Base-by-base conservation (phyloP, 2,888 invertebrate genomes). In the Drosophila histrio region DNA sequence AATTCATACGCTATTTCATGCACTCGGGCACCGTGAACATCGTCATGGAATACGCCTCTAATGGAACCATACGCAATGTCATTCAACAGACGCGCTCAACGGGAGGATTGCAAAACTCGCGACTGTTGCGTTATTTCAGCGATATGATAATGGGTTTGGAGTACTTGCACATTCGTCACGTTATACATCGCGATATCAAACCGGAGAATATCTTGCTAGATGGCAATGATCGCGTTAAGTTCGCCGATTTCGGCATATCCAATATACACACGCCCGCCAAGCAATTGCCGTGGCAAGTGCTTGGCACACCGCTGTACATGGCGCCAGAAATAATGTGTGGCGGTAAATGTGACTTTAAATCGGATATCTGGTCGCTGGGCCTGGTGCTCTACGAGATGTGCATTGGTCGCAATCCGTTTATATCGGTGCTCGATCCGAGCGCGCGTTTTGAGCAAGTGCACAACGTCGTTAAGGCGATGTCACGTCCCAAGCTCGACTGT, bases 171-270 rank as follows among this genome's bases (percentile, higher is more conserved):
- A 90, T 91, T 28, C 90, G 91, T 0, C 82, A 90, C 75, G 92
- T 94, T 3, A 91, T 93, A 17, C 94, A 94, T 81, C 90, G 94
- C 11, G 95, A 96, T 89, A 94, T 95, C 72, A 96, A 96, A 89
- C 95, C 95, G 5, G 95, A 95, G 28, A 96, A 96, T 89, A 94
- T 96, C 36, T 94, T 96, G 86, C 93, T 95, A 56, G 95, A 94
- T 36, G 92, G 92, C 0, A 91, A 93, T 44, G 94, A 95, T 30
- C 92, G 94, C 0, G 94, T 95, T 0, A 96, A 96, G 89, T 92
- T 95, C n/a, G 95, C 95, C 5, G 95, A 95, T 89, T 93, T 95
- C 34, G 95, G 95, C 0, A 93, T 95, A 15, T 90, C 92, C 3
- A 72, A 87, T 21, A 80, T 91, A 9, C 83, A 89, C 49, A 72